A percentile compares a stretch with the other conserved stretches of the same genome.
Conservation (phyloP, 2,113 vertebrate species). For the Grallaria varia region DNA sequence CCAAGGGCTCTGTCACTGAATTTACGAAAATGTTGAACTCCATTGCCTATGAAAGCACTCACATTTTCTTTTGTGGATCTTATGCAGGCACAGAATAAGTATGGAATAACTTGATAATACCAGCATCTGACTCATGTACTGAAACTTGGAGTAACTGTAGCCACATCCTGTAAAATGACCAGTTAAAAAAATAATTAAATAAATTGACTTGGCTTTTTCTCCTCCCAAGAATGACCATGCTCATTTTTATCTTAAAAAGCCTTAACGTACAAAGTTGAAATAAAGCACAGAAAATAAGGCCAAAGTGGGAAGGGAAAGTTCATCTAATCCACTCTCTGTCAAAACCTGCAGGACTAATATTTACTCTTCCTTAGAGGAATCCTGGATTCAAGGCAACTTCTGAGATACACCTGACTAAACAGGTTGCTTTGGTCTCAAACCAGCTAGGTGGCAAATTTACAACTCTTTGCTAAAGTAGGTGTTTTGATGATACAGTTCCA, state of each 20-base stretch:
- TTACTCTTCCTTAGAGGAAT: constrained; percentile 18
- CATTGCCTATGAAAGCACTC: background rate
- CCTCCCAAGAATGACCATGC: background rate
- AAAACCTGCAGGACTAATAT: constrained; percentile 18
- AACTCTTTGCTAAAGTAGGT: background rate
- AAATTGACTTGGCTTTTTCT: background rate
- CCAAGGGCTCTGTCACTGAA: background rate
- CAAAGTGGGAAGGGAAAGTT: background rate
- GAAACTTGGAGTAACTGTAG: background rate
- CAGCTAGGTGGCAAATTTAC: background rate
- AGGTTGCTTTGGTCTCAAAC: background rate
- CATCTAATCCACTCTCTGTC: background rate
- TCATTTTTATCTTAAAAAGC: background rate
- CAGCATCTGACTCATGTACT: background rate
- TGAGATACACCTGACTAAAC: constrained; percentile 49
- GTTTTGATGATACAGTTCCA: constrained; percentile 11
- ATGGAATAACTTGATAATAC: background rate
- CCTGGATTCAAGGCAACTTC: background rate
- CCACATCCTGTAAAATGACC: background rate
- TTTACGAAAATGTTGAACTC: background rate
- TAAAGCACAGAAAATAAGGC: background rate
- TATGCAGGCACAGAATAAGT: background rate
- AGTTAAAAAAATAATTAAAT: background rate
- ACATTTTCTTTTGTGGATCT: background rate
- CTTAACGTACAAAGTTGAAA: background rate